Evolutionary conservation across 2,888 invertebrate species (phyloP), one percentile per base, ranked within the genome.

Genomic region (Sicus ferrugineus): DNA sequence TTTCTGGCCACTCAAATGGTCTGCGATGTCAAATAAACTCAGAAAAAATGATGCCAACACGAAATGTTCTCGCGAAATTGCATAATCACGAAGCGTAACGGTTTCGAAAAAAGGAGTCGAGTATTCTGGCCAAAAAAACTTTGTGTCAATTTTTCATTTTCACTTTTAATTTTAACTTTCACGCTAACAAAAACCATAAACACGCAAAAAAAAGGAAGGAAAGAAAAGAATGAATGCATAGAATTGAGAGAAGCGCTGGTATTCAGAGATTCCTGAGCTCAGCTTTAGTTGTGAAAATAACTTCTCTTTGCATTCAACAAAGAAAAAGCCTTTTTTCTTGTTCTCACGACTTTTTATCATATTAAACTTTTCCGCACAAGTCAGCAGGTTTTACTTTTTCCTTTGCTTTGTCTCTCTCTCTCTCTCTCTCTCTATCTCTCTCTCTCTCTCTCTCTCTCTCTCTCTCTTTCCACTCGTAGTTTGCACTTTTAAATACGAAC

Each of bases 61-160:
- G 28, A 28, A 28, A 23, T 54, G 11, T 52, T 54, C 11, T 23
- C 28, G 16, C 14, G 23, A 28, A 54, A 23, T 54, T 54, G 54
- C n/a, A 42, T 4, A 26, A 21, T 23, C 26, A 16, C 28, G 4
- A 42, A n/a, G 42, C 11, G 42, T 11, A 7, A 34, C 5, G 34
- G 34, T 11, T 34, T 5, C 6, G 34, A 11, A 11, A 11, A 34
- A 34, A 7, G 42, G 42, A 4, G 42, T 1, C 42, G 6, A 34
- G 34, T n/a, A n/a, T n/a, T n/a, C n/a, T 31, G 34, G 38, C 6
- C 0, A 28, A 26, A 19, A 38, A 58, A 64, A 69, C 50, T 64
- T 56, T 50, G 21, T 61, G 59, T 69, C 65, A 69, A 69, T 69
- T 64, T 69, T 69, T 69, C 64, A 69, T 58, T 69, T 69, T 69